Evolutionary conservation across 2,888 invertebrate species (phyloP).

Genomic region (Trachelus stipa): DNA sequence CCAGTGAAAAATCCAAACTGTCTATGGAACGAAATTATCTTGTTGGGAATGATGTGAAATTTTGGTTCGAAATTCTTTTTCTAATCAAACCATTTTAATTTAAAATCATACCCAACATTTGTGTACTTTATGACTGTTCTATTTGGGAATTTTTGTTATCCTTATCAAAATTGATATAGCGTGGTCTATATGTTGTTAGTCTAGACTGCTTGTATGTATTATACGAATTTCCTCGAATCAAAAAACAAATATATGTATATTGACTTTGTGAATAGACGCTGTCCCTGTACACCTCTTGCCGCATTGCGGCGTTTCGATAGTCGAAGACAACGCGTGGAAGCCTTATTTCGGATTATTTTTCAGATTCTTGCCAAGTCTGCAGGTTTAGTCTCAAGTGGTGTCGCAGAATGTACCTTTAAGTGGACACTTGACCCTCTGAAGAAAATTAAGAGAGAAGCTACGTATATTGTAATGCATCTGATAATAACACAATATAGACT

Average conservation of each 20-base stretch:
- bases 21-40: background rate
- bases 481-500: background rate
- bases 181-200: background rate
- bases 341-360: constrained; percentile 2
- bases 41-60: background rate
- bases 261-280: background rate
- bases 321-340: background rate
- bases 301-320: constrained; percentile 24
- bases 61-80: background rate
- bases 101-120: too few species aligned
- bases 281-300: background rate
- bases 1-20: background rate
- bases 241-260: background rate
- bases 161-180: background rate
- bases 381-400: background rate
- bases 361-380: background rate
- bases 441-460: background rate
- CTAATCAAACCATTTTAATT: background rate
- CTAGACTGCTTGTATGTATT: too few species aligned
- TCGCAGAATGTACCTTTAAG: background rate
- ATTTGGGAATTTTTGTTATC: background rate
- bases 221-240: background rate
- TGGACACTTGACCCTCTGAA: background rate
- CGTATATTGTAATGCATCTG: background rate
- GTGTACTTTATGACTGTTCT: background rate